A percentile compares a stretch with the other conserved stretches of the same genome.
Evolutionary conservation across 2,113 vertebrate genomes (phyloP).

Genomic region (Heloderma charlesbogerti): DNA sequence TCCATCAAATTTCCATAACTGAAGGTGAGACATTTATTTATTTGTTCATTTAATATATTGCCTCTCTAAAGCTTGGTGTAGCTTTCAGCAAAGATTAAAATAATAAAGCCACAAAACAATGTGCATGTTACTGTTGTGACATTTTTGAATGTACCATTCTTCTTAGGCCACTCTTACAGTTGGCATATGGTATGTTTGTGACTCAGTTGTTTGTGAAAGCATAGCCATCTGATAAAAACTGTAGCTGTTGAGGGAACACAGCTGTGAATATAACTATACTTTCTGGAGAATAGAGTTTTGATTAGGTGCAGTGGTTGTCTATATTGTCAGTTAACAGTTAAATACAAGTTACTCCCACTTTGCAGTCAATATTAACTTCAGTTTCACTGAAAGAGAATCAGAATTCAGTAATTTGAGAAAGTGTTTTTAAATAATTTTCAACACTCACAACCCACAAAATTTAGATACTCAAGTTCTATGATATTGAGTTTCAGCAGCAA

Average conservation of each 20-base stretch:
- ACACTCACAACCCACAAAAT: not conserved
- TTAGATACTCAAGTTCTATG: not conserved
- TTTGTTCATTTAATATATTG: not conserved
- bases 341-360: not conserved
- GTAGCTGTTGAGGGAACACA: not conserved
- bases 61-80: not conserved
- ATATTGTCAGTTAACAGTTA: not conserved
- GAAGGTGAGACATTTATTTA: not conserved
- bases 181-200: not conserved
- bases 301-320: not conserved
- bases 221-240: not conserved
- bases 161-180: too few relatives aligned
- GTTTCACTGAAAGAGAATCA: not conserved
- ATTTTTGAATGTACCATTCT: not conserved
- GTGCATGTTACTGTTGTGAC: not conserved
- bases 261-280: not conserved
- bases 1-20: not conserved
- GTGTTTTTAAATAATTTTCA: not conserved
- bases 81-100: not conserved
- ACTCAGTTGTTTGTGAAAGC: not conserved
- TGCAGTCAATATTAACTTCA: conserved; percentile 13
- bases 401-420: not conserved
- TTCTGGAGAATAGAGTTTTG: not conserved
- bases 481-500: not conserved
- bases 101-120: not conserved